Evolutionary conservation across 2,113 vertebrate species (phyloP).

Genomic region (Elanus axillaris): DNA sequence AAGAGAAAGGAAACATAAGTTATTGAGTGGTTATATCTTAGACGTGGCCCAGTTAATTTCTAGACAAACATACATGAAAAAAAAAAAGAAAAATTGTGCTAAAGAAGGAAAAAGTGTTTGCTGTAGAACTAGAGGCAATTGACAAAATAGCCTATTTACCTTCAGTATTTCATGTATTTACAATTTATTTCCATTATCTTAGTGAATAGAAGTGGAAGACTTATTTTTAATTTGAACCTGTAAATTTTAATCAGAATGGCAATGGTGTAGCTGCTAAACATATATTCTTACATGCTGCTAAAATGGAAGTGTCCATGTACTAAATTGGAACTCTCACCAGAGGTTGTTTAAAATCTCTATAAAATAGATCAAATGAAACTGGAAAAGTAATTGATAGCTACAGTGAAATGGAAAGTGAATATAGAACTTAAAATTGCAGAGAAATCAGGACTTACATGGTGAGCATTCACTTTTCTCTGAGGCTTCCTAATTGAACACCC

Average conservation of each 20-base stretch:
- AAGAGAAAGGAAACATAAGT: slow-evolving; percentile 53
- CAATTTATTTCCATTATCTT: slow-evolving; percentile 25
- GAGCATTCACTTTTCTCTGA: neutral
- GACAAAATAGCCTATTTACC: neutral
- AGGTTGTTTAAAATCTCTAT: slow-evolving; percentile 41
- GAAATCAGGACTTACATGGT: neutral
- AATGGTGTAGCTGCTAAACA: neutral
- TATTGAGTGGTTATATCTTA: slow-evolving; percentile 40
- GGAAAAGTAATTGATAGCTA: neutral
- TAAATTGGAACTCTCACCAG: slow-evolving; percentile 23
- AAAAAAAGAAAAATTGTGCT: neutral
- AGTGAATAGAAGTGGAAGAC: neutral
- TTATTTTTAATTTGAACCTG: slow-evolving; percentile 36
- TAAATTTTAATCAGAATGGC: slow-evolving; percentile 41
- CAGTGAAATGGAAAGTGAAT: neutral
- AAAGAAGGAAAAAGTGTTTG: neutral
- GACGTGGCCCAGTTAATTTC: slow-evolving; percentile 52
- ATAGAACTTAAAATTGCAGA: neutral
- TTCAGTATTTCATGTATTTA: slow-evolving; percentile 7
- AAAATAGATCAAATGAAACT: neutral
- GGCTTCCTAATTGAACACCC: neutral
- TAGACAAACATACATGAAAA: slow-evolving; percentile 6
- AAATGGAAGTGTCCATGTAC: neutral
- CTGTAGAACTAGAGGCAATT: slow-evolving; percentile 15
- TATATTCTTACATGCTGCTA: neutral